phyloP scores from a whole-genome alignment of 1,140 invertebrate species.

The Aphaenogaster floridana region DNA sequence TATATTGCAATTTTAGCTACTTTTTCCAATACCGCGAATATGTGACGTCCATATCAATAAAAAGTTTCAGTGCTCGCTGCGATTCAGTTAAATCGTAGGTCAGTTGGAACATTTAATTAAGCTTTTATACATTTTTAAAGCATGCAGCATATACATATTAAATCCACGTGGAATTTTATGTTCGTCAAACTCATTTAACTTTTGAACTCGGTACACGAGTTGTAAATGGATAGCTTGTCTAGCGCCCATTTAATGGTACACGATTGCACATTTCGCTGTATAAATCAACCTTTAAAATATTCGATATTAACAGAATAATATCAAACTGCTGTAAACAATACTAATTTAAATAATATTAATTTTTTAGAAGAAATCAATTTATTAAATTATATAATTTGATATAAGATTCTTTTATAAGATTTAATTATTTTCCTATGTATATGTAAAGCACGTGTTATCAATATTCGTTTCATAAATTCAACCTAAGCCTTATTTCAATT shows the following conservation, averaged over 20 bases:
- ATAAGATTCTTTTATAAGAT: neutral
- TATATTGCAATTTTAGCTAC: constrained; percentile 7
- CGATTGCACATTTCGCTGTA: constrained; percentile 48
- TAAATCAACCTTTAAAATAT: constrained; percentile 59
- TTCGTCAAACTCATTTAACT: constrained; percentile 61
- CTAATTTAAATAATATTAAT: constrained; percentile 18
- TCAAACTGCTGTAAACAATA: constrained; percentile 2
- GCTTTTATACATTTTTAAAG: constrained; percentile 68
- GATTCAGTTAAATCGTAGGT: constrained; percentile 54
- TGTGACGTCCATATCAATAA: constrained; percentile 57
- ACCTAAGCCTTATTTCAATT: neutral
- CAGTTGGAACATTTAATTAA: constrained; percentile 64
- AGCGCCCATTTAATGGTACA: constrained; percentile 51
- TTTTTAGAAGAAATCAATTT: neutral
- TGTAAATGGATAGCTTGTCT: constrained; percentile 64
- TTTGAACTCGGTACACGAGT: constrained; percentile 55
- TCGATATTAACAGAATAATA: constrained; percentile 1
- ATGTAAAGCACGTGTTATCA: neutral
- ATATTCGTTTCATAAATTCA: neutral
- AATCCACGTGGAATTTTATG: constrained; percentile 63
- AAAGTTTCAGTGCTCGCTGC: constrained; percentile 54
- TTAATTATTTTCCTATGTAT: neutral
- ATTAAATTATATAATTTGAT: neutral
- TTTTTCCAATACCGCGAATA: constrained; percentile 41
- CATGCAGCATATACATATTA: constrained; percentile 63